Percentiles rank a stretch among this genome's conserved stretches.
These are phyloP conservation scores for Aeoliscus strigatus DNA, from an alignment of 2,797 vertebrate species.

Conservation along the genomic window DNA sequence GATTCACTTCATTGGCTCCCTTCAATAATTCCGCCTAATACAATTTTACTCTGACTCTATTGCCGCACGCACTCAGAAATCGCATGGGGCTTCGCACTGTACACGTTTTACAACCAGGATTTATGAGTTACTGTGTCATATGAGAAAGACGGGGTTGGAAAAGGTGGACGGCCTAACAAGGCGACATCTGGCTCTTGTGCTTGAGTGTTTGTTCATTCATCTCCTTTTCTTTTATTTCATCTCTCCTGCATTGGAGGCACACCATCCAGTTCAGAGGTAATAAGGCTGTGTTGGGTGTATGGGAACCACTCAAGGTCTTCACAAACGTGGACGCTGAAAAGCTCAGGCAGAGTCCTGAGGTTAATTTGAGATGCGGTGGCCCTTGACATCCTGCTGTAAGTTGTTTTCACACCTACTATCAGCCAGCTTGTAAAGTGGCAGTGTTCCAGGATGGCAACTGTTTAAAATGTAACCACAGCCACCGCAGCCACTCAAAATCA, in stretches of 20 bases:
- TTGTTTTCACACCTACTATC: slow-evolving; percentile 23
- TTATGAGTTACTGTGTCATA: slow-evolving; percentile 46
- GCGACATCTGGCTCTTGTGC: slow-evolving; percentile 36
- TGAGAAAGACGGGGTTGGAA: slow-evolving; percentile 34
- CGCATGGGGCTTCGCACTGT: slow-evolving; percentile 44
- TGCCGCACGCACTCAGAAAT: slow-evolving; percentile 32
- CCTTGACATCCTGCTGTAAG: slow-evolving; percentile 7
- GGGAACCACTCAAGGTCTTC: slow-evolving; percentile 17
- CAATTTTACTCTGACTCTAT: no score
- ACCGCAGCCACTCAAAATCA: slow-evolving; percentile 1
- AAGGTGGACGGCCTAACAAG: slow-evolving; percentile 51
- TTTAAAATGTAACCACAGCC: neutral
- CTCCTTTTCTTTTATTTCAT: slow-evolving; percentile 21
- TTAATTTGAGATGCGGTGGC: slow-evolving; percentile 29
- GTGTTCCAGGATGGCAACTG: slow-evolving; percentile 13
- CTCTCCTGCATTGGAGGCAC: slow-evolving; percentile 20
- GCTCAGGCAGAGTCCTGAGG: slow-evolving; percentile 16
- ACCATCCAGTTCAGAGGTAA: slow-evolving; percentile 35
- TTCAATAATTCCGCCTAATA: no score
- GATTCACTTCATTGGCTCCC: no score
- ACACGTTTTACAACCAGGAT: slow-evolving; percentile 53
- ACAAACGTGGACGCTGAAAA: slow-evolving; percentile 14
- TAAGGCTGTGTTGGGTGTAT: slow-evolving; percentile 32
- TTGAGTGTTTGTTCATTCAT: slow-evolving; percentile 40
- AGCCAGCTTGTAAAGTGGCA: slow-evolving; percentile 9